phyloP scores from a whole-genome alignment of 1,140 invertebrate species.

The Cotesia glomerata region DNA sequence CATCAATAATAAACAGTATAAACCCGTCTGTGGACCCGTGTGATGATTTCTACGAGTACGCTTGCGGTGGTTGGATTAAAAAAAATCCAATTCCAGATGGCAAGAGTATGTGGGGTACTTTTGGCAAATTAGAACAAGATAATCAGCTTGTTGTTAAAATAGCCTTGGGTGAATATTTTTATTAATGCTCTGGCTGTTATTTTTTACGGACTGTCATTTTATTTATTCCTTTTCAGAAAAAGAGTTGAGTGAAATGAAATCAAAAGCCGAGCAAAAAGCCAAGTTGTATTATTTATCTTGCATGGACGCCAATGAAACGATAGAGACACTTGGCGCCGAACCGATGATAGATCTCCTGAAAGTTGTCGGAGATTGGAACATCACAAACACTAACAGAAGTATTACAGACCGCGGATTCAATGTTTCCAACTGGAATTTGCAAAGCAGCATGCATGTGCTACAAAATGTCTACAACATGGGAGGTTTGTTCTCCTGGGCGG shows the following conservation, averaged over 20 bases:
- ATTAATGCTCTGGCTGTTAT: no score
- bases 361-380: conserved; percentile 79
- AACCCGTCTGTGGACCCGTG: conserved; percentile 84
- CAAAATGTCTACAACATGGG: conserved; percentile 89
- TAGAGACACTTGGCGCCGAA: conserved; percentile 80
- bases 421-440: conserved; percentile 75
- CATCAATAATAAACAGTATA: conserved; percentile 83
- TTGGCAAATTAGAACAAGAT: conserved; percentile 89
- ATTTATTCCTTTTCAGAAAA: conserved; percentile 61
- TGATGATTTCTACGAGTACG: conserved; percentile 93
- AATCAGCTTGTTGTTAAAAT: conserved; percentile 93
- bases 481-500: conserved; percentile 88
- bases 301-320: conserved; percentile 90
- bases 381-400: conserved; percentile 70
- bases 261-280: conserved; percentile 86
- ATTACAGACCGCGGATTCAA: conserved; percentile 68
- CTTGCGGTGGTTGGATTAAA: conserved; percentile 92
- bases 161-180: conserved; percentile 73
- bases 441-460: conserved; percentile 76
- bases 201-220: neutral
- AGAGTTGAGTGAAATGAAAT: conserved; percentile 68
- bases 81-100: conserved; percentile 90
- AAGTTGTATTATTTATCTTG: conserved; percentile 92
- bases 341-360: conserved; percentile 81
- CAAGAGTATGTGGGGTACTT: conserved; percentile 95